Base-by-base conservation (phyloP, 2,888 invertebrate species). In the Anodontia alba region DNA sequence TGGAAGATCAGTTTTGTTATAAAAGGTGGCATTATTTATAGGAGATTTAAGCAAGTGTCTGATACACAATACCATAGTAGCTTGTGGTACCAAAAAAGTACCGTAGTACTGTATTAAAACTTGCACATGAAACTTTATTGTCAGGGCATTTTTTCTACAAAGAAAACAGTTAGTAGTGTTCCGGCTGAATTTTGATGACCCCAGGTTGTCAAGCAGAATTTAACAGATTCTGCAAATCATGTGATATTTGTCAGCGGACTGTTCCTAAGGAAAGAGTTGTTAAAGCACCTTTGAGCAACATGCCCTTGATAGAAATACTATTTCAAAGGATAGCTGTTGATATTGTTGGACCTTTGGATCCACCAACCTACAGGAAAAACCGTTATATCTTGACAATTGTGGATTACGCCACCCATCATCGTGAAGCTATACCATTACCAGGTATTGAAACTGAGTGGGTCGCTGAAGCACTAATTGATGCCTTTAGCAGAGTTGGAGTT, bases 271-370 rank as follows among this genome's bases (percentile, higher is more conserved):
- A 84, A 17, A 83, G 57, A 49, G 73, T 84, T 7, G 42, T 26
- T 0, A 78, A 69, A 69, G 86, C 77, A 23, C 83, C 84, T 10
- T 29, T 88, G 12, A 80, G 74, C 12, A 23, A 76, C 15, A 84
- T 87, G 79, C 84, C 88, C 23, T 20, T 84, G 0, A 84, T 88
- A 38, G 87, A 87, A 29, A 76, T 73, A 17, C 84, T 84, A 38
- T n/a, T 87, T 86, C 75, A 72, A 72, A 29, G 86, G 20, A 73
- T 84, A 12, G 83, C 84, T 10, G 72, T 86, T 23, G 86, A 84
- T 54, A 42, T 84, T 20, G 76, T 87, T 0, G 86, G 87, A n/a
- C 84, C 83, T 20, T 70, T 87, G 17, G 10, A 67, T 12, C 83
- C 79, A n/a, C 38, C 36, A 10, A 71, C 78, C 23, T 69, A 80